phyloP scores from a whole-genome alignment of 2,113 vertebrate genomes.

The Peucedramus taeniatus region DNA sequence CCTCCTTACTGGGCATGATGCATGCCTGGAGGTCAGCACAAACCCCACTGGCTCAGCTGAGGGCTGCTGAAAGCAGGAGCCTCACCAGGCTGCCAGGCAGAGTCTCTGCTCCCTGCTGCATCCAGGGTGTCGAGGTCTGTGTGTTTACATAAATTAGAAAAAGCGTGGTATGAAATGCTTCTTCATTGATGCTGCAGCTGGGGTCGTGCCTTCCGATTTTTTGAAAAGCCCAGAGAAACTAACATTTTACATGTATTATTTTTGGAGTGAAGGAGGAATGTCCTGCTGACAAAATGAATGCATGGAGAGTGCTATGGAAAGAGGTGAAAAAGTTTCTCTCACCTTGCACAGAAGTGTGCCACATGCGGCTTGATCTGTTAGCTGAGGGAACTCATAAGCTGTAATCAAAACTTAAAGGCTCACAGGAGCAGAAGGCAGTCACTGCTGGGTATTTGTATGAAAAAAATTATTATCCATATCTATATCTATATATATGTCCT shows the following conservation, averaged over 20 bases:
- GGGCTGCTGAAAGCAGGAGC: neutral
- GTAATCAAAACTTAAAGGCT: neutral
- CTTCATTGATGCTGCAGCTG: neutral
- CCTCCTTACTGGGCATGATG: neutral
- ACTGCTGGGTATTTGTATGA: neutral
- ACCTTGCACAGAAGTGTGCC: accelerated
- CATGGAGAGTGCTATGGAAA: neutral
- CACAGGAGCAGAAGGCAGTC: neutral
- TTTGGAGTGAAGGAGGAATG: neutral
- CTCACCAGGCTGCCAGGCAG: neutral
- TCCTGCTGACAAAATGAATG: neutral
- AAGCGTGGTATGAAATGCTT: neutral
- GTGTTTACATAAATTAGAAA: neutral
- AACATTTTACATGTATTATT: neutral
- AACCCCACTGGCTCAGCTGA: neutral
- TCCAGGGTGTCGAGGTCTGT: neutral
- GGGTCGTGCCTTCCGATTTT: neutral
- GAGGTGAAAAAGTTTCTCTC: neutral
- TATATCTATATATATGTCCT: neutral
- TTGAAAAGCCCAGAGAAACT: neutral
- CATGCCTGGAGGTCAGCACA: accelerated
- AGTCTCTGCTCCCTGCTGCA: neutral
- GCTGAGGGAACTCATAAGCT: neutral
- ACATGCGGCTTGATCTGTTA: neutral
- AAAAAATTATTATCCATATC: neutral